Percentiles rank a stretch among this genome's conserved stretches.
These are phyloP conservation scores for Danionella dracula DNA, from an alignment of 2,797 vertebrate genomes.

Conservation along the genomic window DNA sequence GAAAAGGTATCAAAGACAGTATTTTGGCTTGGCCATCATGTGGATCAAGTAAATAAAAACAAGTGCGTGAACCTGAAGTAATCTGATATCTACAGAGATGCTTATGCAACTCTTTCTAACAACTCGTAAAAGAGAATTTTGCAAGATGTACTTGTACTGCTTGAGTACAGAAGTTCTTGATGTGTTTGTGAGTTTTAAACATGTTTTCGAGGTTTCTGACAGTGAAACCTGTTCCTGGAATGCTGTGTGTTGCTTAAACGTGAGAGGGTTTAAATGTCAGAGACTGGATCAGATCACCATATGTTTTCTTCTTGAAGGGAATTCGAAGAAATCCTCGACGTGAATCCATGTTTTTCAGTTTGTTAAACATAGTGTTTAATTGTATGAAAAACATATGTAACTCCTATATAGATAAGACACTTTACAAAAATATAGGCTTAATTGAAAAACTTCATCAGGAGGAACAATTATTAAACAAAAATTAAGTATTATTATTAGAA, in stretches of 20 bases:
- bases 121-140: background rate
- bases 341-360: background rate
- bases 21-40: background rate
- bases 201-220: background rate
- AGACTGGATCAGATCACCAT: background rate
- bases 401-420: background rate
- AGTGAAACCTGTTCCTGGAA: background rate
- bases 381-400: background rate
- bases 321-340: background rate
- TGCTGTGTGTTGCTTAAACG: background rate
- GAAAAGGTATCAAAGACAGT: conserved; percentile 19
- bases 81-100: conserved; percentile 7
- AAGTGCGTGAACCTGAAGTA: conserved; percentile 17
- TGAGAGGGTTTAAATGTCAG: background rate
- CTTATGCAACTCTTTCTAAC: conserved; percentile 24
- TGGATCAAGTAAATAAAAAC: conserved; percentile 37
- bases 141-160: background rate
- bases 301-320: background rate
- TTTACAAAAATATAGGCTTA: no score
- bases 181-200: background rate
- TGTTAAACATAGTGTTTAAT: background rate
- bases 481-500: no score
- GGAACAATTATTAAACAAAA: no score
- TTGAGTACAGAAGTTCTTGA: background rate
- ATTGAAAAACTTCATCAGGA: no score